Evolutionary conservation across 2,113 vertebrate genomes (phyloP), one percentile per base, ranked within the genome.

Genomic region (Dicrurus megarhynchus): DNA sequence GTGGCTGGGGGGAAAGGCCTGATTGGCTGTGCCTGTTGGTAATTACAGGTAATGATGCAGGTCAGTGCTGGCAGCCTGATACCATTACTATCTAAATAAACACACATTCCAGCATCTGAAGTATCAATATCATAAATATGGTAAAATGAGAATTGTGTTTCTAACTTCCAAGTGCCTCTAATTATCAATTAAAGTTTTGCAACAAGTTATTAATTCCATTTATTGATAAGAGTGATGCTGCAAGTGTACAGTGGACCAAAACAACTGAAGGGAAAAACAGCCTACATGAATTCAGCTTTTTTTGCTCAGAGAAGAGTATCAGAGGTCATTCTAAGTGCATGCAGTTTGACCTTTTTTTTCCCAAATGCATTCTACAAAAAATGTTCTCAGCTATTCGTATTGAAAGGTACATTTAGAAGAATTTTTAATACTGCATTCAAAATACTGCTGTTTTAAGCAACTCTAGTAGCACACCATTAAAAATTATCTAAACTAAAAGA

Each of bases 311-410:
- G 35, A 52, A 44, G 27, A 52, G 7, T 47, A 47, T 2, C 6
- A 78, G 19, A 76, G 23, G 24, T 64, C 33, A 71, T 42, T 75
- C 7, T 27, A 64, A 80, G 26, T 11, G 28, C 71, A 78, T 37
- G 52, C 5, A 60, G 33, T 13, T 59, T 33, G 10, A 65, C 11
- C 56, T 39, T 20, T 39, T 71, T 64, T 71, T 64, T 19, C 16
- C 14, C 9, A 84, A 87, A 56, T 30, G 13, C 20, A 39, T 73
- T 73, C 33, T 23, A 82, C 42, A 57, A 44, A 68, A 63, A 46
- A 37, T 1, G 0, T 35, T 70, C 46, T 64, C 28, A 71, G n/a
- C 30, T 52, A 63, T n/a, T 73, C 9, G 1, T 24, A 73, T 0
- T 49, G 37, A 81, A 87, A 91, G 15, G 15, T 14, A 59, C 13